Evolutionary conservation across 2,888 invertebrate genomes (phyloP), one percentile per base, ranked within the genome.

Genomic region (Drosophila affinis): DNA sequence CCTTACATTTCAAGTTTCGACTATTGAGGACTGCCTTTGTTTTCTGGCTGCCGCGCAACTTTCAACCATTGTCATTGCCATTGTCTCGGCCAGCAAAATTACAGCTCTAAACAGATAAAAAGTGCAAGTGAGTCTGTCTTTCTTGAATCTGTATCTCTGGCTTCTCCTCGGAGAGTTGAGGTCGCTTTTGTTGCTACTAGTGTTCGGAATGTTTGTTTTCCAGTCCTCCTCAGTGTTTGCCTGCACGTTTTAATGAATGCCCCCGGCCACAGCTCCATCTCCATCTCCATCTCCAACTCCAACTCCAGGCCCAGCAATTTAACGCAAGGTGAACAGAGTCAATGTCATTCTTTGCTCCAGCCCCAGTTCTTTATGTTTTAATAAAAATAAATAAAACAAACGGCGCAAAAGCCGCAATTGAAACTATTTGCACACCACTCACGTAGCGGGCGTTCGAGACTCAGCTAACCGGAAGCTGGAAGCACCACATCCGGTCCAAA

Each of bases 301-400:
- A 39, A 1, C 39, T 39, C 39, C 39, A 7, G 14, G 14, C 7
- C 62, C 64, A 79, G 72, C 89, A 89, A 89, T 89, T 85, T 85
- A 89, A 79, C 89, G 89, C 86, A 82, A 78, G 78, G 86, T 87
- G 88, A 78, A 77, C 85, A 89, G 78, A 86, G 89, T 86, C 88
- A 86, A 86, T 87, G 85, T 85, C 88, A 76, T 85, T 85, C 71
- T 82, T 62, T 67, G 52, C 53, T 72, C 58, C 72, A 73, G 64
- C 69, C 70, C 70, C 72, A 72, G 75, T 73, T 88, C 86, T 86
- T 89, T 89, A 86, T 89, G 89, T 87, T 86, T 86, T 86, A 89
- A 86, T 86, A 89, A 87, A 84, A 89, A 86, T 86, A 86, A 89
- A 86, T 89, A 86, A 86, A 85, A 82, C 88, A 89, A 87, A 82